phyloP scores from a whole-genome alignment of 2,113 vertebrate genomes.

The Oceanites oceanicus region DNA sequence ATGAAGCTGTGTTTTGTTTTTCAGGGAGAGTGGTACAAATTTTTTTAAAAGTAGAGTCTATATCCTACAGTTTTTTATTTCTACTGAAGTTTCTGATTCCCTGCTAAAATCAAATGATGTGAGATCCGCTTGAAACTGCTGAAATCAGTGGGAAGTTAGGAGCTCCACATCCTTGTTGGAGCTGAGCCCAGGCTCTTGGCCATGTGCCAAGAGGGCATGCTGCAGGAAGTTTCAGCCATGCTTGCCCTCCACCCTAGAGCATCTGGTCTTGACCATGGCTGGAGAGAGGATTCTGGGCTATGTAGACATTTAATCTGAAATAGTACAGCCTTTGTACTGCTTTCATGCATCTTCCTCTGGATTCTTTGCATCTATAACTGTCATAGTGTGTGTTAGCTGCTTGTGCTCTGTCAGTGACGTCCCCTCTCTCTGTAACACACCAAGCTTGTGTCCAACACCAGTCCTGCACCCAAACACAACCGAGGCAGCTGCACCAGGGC shows the following conservation, averaged over 20 bases:
- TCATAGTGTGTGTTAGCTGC: not conserved
- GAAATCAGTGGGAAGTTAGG: not conserved
- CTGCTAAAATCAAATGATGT: not conserved
- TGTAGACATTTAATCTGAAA: not conserved
- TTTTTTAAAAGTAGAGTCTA: not conserved
- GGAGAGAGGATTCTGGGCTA: not conserved
- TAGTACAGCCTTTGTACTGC: not conserved
- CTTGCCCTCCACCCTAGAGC: not conserved
- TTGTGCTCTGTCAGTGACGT: not conserved
- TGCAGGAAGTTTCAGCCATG: not conserved
- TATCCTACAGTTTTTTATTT: not conserved
- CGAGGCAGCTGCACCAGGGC: not conserved
- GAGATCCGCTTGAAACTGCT: not conserved
- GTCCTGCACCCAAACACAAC: not conserved
- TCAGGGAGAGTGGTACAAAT: not conserved
- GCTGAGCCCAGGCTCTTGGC: not conserved
- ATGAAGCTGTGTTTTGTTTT: not conserved
- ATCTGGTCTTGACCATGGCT: not conserved
- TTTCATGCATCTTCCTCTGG: not conserved
- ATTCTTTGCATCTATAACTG: not conserved
- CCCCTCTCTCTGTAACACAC: not conserved
- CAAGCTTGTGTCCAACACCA: not conserved
- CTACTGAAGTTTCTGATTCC: constrained; percentile 4
- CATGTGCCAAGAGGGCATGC: not conserved
- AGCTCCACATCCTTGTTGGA: constrained; percentile 7